Base-by-base conservation (phyloP, 1,140 invertebrate species). In the Drosophila sturtevanti region DNA sequence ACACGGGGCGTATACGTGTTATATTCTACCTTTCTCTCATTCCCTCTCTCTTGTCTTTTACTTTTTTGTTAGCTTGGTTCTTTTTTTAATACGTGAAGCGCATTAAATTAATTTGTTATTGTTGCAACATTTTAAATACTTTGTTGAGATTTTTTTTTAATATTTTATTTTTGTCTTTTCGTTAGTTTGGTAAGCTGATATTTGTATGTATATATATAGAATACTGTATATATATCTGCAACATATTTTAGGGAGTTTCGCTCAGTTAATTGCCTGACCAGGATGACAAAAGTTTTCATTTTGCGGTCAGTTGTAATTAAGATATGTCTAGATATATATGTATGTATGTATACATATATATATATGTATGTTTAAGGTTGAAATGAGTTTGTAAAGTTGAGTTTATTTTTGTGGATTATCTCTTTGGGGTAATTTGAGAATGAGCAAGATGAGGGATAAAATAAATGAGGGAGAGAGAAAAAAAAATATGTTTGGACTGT, bases 51-150 rank as follows among this genome's bases (percentile, higher is more conserved):
- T 35, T 35, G 11, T 35, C 9, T 12, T 35, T 18, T 6, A 18
- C 27, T 4, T 31, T 31, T 7, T 31, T 4, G 27, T 18, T 44
- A 6, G 9, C 16, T 4, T 38, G 14, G n/a, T 14, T 44, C 18
- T 16, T 21, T 21, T 37, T 35, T 44, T 35, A 18, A 7, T 27
- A 37, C 59, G 37, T 48, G 52, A 54, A 54, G 56, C 65, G 74
- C 66, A 77, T 77, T 72, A 68, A 76, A 72, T 72, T 68, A 68
- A 72, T 79, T 68, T 71, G 62, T 66, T 67, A 56, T 78, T 72
- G 55, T 72, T 79, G 68, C 71, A 59, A 69, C 71, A 77, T 77
- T 77, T 77, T 44, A 74, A 77, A 74, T 74, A 74, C 61, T 58
- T 72, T 56, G 74, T 60, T 52, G 44, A 54, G 41, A 52, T 35